Percentiles rank a stretch among this genome's conserved stretches.
Evolutionary conservation across 2,888 invertebrate genomes (phyloP).

Genomic region (Ichneumon xanthorius): DNA sequence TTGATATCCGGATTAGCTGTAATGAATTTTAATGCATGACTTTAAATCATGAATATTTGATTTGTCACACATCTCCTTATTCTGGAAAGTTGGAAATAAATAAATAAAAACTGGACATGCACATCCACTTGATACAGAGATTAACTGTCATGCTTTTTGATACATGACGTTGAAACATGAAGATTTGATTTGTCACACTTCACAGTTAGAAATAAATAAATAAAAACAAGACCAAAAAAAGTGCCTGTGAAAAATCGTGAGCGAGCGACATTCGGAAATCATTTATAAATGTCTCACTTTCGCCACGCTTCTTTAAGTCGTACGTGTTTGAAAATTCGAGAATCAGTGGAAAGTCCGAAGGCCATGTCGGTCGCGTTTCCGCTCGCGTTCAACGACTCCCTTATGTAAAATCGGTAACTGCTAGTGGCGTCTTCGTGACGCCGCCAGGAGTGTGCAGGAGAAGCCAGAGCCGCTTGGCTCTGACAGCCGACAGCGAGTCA

Average conservation of each 20-base stretch:
- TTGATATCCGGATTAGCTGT: neutral
- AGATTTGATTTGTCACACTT: neutral
- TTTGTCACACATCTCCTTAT: no score
- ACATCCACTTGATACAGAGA: neutral
- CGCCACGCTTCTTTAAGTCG: neutral
- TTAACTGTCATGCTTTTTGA: neutral
- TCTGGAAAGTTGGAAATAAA: no score
- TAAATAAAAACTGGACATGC: no score
- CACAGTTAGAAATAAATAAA: neutral
- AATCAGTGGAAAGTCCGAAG: slow-evolving; percentile 14
- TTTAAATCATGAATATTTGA: no score
- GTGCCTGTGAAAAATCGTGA: neutral
- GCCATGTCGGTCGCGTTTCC: slow-evolving; percentile 18
- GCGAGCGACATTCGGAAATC: neutral
- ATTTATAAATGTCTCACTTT: neutral
- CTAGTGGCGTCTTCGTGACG: slow-evolving; percentile 33
- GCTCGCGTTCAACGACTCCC: slow-evolving; percentile 21
- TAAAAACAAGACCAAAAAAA: neutral
- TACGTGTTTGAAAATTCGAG: neutral
- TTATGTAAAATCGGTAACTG: slow-evolving; percentile 30
- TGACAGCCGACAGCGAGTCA: slow-evolving; percentile 61
- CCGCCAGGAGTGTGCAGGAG: slow-evolving; percentile 5
- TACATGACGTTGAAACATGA: neutral
- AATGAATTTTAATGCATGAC: no score
- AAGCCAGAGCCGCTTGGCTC: slow-evolving; percentile 35